Evolutionary conservation across 2,113 vertebrate species (phyloP).

Genomic region (Mus spicilegus): DNA sequence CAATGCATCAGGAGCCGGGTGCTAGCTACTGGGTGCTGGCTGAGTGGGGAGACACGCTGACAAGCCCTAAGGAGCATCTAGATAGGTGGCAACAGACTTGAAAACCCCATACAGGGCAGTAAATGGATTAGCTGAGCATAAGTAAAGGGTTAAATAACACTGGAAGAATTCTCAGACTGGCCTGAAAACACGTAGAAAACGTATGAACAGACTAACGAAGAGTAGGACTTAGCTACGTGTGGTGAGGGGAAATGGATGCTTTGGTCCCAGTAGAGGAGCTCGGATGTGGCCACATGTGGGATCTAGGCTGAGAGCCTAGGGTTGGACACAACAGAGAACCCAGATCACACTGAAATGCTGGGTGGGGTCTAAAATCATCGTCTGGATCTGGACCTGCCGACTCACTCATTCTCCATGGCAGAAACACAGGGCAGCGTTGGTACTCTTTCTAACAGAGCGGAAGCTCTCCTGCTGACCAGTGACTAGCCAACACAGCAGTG

Average conservation of each 20-base stretch:
- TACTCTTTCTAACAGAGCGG: background rate
- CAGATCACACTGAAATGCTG: background rate
- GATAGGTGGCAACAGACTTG: background rate
- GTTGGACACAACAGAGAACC: background rate
- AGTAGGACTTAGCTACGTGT: background rate
- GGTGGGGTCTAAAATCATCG: background rate
- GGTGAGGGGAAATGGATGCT: background rate
- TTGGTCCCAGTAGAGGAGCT: background rate
- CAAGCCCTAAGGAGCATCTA: background rate
- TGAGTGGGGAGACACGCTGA: background rate
- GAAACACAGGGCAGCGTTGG: background rate
- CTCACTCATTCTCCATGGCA: background rate
- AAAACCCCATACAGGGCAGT: background rate
- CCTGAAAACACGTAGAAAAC: background rate
- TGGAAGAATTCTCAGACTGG: background rate
- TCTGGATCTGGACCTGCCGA: background rate
- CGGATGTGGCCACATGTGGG: background rate
- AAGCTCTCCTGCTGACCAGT: background rate
- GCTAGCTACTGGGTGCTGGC: background rate
- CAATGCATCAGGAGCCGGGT: background rate
- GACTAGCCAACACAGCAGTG: background rate
- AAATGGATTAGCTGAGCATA: background rate
- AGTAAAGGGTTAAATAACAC: background rate
- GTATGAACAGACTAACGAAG: background rate
- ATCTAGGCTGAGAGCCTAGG: background rate